Base-by-base conservation (phyloP, 1,140 invertebrate genomes). In the Ceratina japonica region DNA sequence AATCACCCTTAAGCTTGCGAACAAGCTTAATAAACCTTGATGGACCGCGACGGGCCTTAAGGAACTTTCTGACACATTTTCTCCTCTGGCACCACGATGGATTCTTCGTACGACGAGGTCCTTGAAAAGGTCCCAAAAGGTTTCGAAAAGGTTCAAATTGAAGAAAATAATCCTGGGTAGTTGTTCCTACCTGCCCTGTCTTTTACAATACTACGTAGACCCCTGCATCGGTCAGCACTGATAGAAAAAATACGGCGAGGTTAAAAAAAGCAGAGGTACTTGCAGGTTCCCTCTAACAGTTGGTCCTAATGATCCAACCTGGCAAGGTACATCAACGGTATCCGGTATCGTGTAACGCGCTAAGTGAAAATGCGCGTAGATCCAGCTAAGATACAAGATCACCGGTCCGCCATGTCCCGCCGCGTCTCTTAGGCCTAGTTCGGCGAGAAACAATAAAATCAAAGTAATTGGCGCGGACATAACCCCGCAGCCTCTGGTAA, bases 341-440 rank as follows among this genome's bases (percentile, higher is more conserved):
- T 88, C 85, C 87, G 86, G 88, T 90, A 88, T 90, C 91, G 89
- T 91, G 91, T 91, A 91, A 90, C 86, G 86, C 59, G 89, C 90
- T 91, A 91, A 91, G 91, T 91, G 90, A 91, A 91, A 91, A 91
- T 91, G 84, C 88, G 88, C 90, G 89, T 91, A 91, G 91, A 91
- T 91, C 84, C 87, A 87, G 85, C 83, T 66, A 80, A 89, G 89
- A 91, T 89, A 91, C 83, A 87, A 79, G 75, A 56, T 73, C 66
- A 58, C 74, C 62, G 63, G 54, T 10, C 56, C 68, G 22, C 66
- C 49, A 51, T 37, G 22, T 58, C 58, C 3, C 51, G 44, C 22
- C 22, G 37, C 37, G 37, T 31, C 27, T 31, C 37, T 8, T 44
- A 0, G 44, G 73, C 69, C 82, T 79, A 81, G 54, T n/a, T 66